Evolutionary conservation across 2,113 vertebrate genomes (phyloP).

Genomic region (Salvelinus alpinus): DNA sequence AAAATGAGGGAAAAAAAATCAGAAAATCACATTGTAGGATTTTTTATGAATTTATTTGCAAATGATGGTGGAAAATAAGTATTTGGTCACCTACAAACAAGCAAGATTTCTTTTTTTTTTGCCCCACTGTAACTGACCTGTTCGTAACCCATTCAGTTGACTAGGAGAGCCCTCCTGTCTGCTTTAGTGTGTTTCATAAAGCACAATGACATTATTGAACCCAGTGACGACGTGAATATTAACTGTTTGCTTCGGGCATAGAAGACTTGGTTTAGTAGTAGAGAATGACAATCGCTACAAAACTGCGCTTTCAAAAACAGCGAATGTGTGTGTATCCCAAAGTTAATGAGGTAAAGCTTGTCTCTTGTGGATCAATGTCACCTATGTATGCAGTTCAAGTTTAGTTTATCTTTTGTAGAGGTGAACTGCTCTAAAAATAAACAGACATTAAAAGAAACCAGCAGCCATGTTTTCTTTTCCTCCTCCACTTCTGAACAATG

Average conservation of each 20-base stretch:
- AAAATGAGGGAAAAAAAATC: too few species aligned
- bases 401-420: conserved; percentile 2
- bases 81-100: too few species aligned
- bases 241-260: background rate
- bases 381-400: conserved; percentile 15
- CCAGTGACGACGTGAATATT: background rate
- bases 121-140: background rate
- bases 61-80: too few species aligned
- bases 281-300: background rate
- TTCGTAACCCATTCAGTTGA: background rate
- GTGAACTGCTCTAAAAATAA: conserved; percentile 8
- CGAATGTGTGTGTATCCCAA: background rate
- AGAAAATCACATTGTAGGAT: too few species aligned
- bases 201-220: background rate
- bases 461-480: conserved; percentile 1
- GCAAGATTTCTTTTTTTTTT: too few species aligned
- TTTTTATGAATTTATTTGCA: too few species aligned
- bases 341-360: conserved; percentile 48
- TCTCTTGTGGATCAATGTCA: conserved; percentile 9
- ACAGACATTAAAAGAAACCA: background rate
- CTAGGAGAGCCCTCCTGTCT: background rate
- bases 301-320: background rate
- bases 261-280: too few species aligned
- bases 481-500: background rate
- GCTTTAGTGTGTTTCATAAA: background rate